Conservation (phyloP, 2,797 vertebrate genomes). For the Sebastes trivittatus region DNA sequence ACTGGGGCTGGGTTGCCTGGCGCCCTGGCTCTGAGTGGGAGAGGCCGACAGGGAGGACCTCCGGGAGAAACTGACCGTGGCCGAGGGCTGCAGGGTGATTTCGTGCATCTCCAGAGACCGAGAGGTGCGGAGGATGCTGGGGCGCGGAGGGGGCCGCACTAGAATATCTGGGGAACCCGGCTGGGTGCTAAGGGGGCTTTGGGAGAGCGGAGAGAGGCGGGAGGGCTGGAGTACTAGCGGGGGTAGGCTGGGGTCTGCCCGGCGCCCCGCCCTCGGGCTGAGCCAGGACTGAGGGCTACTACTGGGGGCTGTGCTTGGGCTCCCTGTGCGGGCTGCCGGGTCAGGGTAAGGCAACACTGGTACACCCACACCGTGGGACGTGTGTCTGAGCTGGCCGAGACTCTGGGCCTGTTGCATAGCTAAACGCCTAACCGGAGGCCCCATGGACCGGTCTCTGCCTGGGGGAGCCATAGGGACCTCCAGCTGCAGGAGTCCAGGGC, state of each 20-base stretch:
- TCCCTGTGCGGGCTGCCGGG: conserved; percentile 90
- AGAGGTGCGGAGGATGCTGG: conserved; percentile 92
- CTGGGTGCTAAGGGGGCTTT: conserved; percentile 96
- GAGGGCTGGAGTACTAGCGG: conserved; percentile 99
- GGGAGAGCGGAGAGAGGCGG: conserved; percentile 96
- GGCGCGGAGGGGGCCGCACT: conserved; percentile 92
- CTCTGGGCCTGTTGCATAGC: conserved; percentile 98
- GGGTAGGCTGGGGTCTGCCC: conserved; percentile 95
- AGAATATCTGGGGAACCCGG: conserved; percentile 96
- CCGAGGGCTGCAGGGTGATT: conserved; percentile 90
- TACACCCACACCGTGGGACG: conserved; percentile 98
- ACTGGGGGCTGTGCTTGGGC: conserved; percentile 96
- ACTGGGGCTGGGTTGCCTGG: conserved; percentile 81
- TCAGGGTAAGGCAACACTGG: conserved; percentile 99
- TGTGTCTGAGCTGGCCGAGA: conserved; percentile 99
- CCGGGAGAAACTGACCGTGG: conserved; percentile 92
- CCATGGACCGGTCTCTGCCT: conserved; percentile 85
- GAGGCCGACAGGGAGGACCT: conserved; percentile 94
- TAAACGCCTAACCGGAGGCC: conserved; percentile 92
- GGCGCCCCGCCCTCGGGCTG: conserved; percentile 94
- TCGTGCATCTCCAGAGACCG: conserved; percentile 91
- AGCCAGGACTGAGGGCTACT: conserved; percentile 96
- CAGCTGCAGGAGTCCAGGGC: conserved; percentile 95
- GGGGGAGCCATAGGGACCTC: conserved; percentile 92
- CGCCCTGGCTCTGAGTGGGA: conserved; percentile 88